phyloP scores from a whole-genome alignment of 1,140 invertebrate genomes.

The Magallana gigas region DNA sequence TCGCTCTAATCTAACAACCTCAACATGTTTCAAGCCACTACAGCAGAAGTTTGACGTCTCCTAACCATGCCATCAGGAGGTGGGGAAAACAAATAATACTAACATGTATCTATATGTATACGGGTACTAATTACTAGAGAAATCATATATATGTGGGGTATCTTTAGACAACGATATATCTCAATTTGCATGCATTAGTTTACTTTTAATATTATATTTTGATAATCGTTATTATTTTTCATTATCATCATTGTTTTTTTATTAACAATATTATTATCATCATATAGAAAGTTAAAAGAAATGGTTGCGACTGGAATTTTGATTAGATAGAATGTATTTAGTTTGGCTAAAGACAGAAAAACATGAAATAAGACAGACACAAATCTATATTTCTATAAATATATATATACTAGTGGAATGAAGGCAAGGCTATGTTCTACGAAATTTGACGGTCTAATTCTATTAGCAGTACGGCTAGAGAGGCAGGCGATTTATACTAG shows the following conservation, averaged over 20 bases:
- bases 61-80: background rate
- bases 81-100: constrained; percentile 29
- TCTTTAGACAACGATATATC: no score
- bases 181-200: no score
- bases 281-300: no score
- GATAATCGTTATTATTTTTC: no score
- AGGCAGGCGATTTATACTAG: background rate
- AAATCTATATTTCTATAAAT: background rate
- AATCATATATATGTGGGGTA: no score
- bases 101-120: constrained; percentile 39
- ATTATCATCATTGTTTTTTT: no score
- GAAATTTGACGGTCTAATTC: background rate
- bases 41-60: background rate
- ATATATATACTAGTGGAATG: background rate
- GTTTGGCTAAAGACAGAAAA: no score
- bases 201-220: no score
- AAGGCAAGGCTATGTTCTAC: background rate
- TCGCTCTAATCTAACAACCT: background rate
- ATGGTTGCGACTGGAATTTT: no score
- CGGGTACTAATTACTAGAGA: background rate
- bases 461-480: background rate
- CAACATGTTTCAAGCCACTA: constrained; percentile 11
- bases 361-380: no score
- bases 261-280: no score
- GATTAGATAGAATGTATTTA: no score